Conservation (phyloP, 2,113 vertebrate species). For the Pandion haliaetus region DNA sequence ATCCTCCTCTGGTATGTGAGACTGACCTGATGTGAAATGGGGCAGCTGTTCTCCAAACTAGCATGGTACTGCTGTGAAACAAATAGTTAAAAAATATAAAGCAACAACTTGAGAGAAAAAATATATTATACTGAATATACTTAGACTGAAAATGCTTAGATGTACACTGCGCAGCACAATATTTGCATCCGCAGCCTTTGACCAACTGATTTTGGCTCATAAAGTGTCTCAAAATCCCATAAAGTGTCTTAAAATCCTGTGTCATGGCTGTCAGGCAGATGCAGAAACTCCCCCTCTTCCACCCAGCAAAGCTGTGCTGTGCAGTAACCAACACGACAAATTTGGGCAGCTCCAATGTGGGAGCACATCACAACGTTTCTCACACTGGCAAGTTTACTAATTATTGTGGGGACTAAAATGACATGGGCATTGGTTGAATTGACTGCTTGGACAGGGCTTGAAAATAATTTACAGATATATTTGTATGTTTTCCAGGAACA, state of each 20-base stretch:
- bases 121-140: accelerated
- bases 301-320: not conserved
- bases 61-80: not conserved
- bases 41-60: not conserved
- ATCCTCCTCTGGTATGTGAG: not conserved
- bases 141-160: not conserved
- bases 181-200: not conserved
- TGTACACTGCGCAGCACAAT: accelerated
- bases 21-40: not conserved
- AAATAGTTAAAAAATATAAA: not conserved
- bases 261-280: not conserved
- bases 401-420: not conserved
- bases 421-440: not conserved
- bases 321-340: not conserved
- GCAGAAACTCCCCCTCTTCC: not conserved
- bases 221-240: not conserved
- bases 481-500: not conserved
- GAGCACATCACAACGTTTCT: not conserved
- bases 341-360: not conserved
- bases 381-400: not conserved
- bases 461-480: not conserved
- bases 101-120: not conserved
- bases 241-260: not conserved
- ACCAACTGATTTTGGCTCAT: not conserved
- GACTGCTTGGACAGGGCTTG: too few species aligned